Evolutionary conservation across 2,888 invertebrate genomes (phyloP), one percentile per base, ranked within the genome.

Genomic region (Synergus gifuensis): DNA sequence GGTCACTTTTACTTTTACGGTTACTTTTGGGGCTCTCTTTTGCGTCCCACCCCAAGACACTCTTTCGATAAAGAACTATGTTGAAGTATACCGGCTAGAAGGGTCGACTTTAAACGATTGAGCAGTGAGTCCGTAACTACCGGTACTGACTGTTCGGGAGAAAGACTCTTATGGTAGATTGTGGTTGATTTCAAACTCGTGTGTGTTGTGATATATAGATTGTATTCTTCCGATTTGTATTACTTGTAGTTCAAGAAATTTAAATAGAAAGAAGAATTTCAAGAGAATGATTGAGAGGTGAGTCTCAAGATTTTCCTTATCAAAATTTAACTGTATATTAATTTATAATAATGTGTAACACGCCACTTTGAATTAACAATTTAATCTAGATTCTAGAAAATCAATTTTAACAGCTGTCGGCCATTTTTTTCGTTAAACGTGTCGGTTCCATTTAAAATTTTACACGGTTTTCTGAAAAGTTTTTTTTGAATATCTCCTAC

Each of bases 21-120:
- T 81, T 82, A 86, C 86, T 87, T 89, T 89, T 88, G 86, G 88
- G 87, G 88, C 86, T 86, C 87, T 88, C 87, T 84, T 84, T 84
- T 84, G 83, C 83, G 84, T 84, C 87, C 88, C 88, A 86, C 88
- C 88, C 87, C 87, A 82, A 84, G 79, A 76, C 78, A 79, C 82
- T 85, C 84, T 84, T 85, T 85, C 86, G 87, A 86, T 88, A 87
- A 88, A 87, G 85, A 88, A 87, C 85, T 86, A 86, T 84, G 85
- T 85, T 79, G 83, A 82, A 82, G 81, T 81, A 81, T 79, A 84
- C 78, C 83, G 80, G 80, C 82, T 82, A 86, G 84, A 86, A 85
- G 83, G 84, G 81, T 82, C 83, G 82, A 83, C 83, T 79, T 84
- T 82, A 83, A 84, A 83, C 81, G 80, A 79, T 81, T 81, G 77